phyloP scores from a whole-genome alignment of 2,113 vertebrate genomes.

The Chaetura pelagica region DNA sequence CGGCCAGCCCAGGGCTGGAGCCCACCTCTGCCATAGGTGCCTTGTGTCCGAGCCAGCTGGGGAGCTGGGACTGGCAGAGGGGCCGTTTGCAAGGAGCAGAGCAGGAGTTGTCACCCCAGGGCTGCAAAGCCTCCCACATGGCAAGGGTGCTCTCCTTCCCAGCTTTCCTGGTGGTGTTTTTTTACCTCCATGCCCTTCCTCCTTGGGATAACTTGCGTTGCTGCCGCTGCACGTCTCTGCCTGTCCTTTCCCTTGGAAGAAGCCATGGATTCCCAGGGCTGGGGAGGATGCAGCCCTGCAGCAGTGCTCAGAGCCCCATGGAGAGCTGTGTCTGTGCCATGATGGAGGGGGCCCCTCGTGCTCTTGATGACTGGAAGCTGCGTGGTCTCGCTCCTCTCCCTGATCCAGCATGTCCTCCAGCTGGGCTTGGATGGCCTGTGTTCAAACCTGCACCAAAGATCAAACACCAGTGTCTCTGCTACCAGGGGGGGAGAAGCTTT shows the following conservation, averaged over 20 bases:
- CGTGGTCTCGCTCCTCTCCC: neutral
- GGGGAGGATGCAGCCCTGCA: neutral
- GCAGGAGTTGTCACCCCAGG: neutral
- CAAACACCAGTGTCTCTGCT: constrained; percentile 57
- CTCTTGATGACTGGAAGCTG: neutral
- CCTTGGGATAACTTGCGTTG: neutral
- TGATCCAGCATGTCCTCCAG: neutral
- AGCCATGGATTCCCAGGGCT: neutral
- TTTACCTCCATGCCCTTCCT: neutral
- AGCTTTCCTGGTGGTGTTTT: neutral
- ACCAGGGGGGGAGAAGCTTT: neutral
- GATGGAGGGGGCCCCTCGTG: neutral
- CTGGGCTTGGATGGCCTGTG: neutral
- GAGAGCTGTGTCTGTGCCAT: neutral
- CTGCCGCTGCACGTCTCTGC: neutral
- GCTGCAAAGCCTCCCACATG: neutral
- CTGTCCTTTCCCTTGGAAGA: neutral
- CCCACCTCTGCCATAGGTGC: constrained; percentile 80
- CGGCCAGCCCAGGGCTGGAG: constrained; percentile 68
- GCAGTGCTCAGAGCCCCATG: neutral
- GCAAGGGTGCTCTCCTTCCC: neutral
- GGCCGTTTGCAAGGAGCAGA: neutral
- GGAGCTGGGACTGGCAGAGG: constrained; percentile 1
- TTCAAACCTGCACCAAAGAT: constrained; percentile 81
- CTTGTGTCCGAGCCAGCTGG: constrained; percentile 65